phyloP scores from a whole-genome alignment of 1,140 invertebrate species.

The Sarcophaga peregrina region DNA sequence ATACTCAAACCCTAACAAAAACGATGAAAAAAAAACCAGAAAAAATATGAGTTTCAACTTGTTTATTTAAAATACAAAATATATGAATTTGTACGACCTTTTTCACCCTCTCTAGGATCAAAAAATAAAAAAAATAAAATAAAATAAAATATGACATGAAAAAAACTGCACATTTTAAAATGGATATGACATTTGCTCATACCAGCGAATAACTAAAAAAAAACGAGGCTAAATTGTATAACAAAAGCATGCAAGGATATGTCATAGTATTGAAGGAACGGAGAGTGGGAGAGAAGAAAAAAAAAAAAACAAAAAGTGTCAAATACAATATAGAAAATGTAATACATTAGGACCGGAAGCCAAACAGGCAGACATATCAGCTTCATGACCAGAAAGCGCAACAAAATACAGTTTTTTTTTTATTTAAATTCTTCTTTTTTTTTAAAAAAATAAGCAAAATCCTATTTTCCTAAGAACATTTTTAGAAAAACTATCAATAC shows the following conservation, averaged over 20 bases:
- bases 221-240: too few relatives aligned
- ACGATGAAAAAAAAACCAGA: neutral
- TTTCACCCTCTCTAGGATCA: neutral
- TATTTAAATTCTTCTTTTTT: slow-evolving; percentile 20
- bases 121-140: too few relatives aligned
- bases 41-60: neutral
- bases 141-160: neutral
- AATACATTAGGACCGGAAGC: slow-evolving; percentile 5
- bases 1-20: neutral
- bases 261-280: too few relatives aligned
- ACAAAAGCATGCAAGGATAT: too few relatives aligned
- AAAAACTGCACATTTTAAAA: slow-evolving; percentile 2
- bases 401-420: neutral
- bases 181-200: slow-evolving; percentile 24
- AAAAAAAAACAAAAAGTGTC: neutral
- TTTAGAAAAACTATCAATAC: neutral
- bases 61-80: neutral
- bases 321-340: slow-evolving; percentile 18
- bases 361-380: neutral
- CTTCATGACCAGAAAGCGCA: neutral
- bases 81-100: slow-evolving; percentile 2
- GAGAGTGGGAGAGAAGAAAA: neutral
- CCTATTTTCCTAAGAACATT: neutral
- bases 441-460: neutral
- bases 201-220: neutral